phyloP scores from a whole-genome alignment of 2,797 vertebrate genomes.

The Gorsachius magnificus region DNA sequence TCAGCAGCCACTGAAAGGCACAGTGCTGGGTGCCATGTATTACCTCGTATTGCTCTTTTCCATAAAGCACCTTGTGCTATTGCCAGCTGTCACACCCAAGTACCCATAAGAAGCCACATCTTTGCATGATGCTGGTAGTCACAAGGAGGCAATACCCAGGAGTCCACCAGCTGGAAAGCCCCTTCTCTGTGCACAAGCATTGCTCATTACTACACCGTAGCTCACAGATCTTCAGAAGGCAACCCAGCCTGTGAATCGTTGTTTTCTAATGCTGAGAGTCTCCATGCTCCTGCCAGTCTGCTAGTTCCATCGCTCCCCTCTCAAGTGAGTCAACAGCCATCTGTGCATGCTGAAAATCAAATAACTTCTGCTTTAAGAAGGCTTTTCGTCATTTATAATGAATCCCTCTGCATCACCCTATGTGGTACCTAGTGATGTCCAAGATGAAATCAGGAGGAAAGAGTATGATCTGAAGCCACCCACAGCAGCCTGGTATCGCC shows the following conservation, averaged over 20 bases:
- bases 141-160: not conserved
- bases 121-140: not conserved
- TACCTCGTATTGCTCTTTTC: not conserved
- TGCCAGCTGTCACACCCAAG: not conserved
- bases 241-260: not conserved
- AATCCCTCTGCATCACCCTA: slow-evolving; percentile 35
- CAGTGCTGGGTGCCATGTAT: not conserved
- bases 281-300: slow-evolving; percentile 5
- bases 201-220: not conserved
- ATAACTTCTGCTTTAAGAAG: slow-evolving; percentile 27
- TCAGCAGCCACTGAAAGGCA: not conserved
- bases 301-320: not conserved
- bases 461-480: slow-evolving; percentile 46
- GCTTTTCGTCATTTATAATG: slow-evolving; percentile 32
- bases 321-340: slow-evolving; percentile 53
- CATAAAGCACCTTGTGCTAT: not conserved
- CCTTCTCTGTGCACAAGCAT: not conserved
- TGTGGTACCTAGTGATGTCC: slow-evolving; percentile 44
- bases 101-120: not conserved
- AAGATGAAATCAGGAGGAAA: slow-evolving; percentile 41
- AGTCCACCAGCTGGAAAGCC: slow-evolving; percentile 16
- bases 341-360: slow-evolving; percentile 56
- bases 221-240: not conserved
- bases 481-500: slow-evolving; percentile 57
- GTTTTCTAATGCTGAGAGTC: not conserved